Conservation (phyloP, 1,140 invertebrate species). For the Melipona quadrifasciata region DNA sequence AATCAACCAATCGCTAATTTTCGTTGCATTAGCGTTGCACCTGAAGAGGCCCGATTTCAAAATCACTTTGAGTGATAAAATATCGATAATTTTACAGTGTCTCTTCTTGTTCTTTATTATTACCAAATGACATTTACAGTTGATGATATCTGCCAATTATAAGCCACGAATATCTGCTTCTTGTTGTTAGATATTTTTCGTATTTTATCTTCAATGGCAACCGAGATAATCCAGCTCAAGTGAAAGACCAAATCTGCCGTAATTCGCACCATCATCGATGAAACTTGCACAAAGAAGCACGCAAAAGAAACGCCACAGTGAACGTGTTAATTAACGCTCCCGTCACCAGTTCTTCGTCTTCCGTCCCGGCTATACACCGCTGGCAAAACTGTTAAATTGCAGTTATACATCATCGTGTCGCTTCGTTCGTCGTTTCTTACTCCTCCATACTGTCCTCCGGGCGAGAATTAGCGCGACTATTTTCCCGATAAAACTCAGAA, state of each 20-base stretch:
- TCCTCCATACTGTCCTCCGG: not conserved
- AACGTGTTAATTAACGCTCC: constrained; percentile 31
- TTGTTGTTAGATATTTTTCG: not conserved
- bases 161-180: too few species aligned
- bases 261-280: not conserved
- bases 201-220: too few species aligned
- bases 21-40: too few species aligned
- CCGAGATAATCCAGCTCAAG: not conserved
- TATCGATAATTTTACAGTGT: too few species aligned
- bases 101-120: too few species aligned
- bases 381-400: not conserved
- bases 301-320: not conserved
- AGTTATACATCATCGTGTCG: not conserved
- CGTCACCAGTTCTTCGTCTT: not conserved
- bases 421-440: not conserved
- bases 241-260: not conserved
- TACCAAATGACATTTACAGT: too few species aligned
- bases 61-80: too few species aligned
- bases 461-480: not conserved
- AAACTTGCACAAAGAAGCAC: too few species aligned
- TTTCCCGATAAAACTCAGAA: not conserved
- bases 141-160: too few species aligned
- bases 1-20: too few species aligned
- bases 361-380: not conserved
- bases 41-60: too few species aligned